Evolutionary conservation across 2,888 invertebrate species (phyloP).

Genomic region (Branchellion lobata): DNA sequence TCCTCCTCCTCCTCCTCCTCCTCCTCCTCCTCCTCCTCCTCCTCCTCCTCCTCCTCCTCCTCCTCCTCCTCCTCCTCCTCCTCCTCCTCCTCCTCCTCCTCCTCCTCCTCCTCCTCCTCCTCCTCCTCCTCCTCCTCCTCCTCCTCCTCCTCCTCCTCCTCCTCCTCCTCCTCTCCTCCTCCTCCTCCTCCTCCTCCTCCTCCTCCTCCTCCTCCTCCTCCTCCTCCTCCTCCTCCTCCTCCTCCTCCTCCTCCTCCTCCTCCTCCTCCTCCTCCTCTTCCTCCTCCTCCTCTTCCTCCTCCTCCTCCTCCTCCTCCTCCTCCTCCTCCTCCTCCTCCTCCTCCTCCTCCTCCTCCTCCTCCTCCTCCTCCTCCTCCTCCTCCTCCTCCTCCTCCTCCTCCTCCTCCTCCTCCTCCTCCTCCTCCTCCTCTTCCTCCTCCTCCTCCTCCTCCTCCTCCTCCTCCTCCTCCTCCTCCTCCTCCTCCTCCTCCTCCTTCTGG

Average conservation of each 20-base stretch:
- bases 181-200: constrained; percentile 1
- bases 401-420: neutral
- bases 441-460: neutral
- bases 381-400: neutral
- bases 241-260: constrained; percentile 18
- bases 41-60: constrained; percentile 17
- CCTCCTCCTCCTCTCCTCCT: constrained; percentile 31
- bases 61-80: neutral
- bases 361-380: neutral
- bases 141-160: constrained; percentile 25
- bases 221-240: neutral
- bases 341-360: neutral
- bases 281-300: neutral
- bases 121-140: neutral
- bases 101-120: constrained; percentile 28
- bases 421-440: constrained; percentile 13
- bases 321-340: neutral
- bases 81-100: neutral
- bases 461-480: neutral
- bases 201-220: neutral
- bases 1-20: neutral
- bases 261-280: neutral
- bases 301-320: neutral
- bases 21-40: constrained; percentile 8
- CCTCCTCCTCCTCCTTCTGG: neutral